phyloP scores from a whole-genome alignment of 2,888 invertebrate genomes.

The Mimachlamys varia region DNA sequence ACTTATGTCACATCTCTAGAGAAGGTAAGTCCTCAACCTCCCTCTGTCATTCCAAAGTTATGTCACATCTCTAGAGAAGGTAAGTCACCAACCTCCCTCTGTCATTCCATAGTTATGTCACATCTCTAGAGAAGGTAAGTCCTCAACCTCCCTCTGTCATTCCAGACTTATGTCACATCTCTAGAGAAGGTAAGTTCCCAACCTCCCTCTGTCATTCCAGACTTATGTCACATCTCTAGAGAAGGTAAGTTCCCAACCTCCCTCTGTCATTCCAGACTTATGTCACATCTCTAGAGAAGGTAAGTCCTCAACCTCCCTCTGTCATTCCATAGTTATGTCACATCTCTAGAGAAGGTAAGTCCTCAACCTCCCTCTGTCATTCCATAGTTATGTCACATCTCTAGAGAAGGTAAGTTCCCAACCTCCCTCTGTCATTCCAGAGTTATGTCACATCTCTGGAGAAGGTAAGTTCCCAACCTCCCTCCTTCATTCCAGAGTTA shows the following conservation, averaged over 20 bases:
- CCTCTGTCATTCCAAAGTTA: no score
- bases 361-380: no score
- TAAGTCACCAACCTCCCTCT: conserved; percentile 68
- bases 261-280: no score
- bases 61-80: conserved; percentile 95
- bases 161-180: no score
- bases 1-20: conserved; percentile 94
- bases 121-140: conserved; percentile 92
- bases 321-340: no score
- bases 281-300: conserved; percentile 95
- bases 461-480: conserved; percentile 85
- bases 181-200: conserved; percentile 89
- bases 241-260: conserved; percentile 85
- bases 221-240: conserved; percentile 94
- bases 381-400: no score
- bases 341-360: conserved; percentile 92
- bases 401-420: conserved; percentile 89
- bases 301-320: conserved; percentile 68
- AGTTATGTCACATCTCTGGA: conserved; percentile 94
- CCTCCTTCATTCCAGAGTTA: no score
- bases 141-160: no score
- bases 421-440: no score
- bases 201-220: no score
- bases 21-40: conserved; percentile 85
- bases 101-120: no score